Evolutionary conservation across 2,888 invertebrate species (phyloP), one percentile per base, ranked within the genome.

Genomic region (Tribolium freemani): DNA sequence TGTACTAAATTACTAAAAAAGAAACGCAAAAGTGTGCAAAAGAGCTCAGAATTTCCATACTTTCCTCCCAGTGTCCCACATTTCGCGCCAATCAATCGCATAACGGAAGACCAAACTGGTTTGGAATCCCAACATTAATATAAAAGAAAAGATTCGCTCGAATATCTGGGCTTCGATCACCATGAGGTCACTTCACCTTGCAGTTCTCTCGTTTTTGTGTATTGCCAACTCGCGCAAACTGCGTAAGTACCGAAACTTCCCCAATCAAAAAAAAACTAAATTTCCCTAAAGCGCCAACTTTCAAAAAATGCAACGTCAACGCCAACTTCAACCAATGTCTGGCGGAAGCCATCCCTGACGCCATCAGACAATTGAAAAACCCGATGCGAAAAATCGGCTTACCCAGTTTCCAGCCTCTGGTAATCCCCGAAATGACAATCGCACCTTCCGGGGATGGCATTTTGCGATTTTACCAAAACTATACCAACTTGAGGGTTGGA

Each of bases 361-460:
- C 66, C 10, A 46, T 66, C 20, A 6, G 45, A 44, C 54, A 54
- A 10, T 16, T 66, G 9, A 16, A 21, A 10, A 11, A 8, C 2
- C 66, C 66, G 30, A 46, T 66, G 11, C 20, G n/a, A 26, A n/a
- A 45, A 44, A 5, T 54, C 2, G 66, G 46, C 0, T 30, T 66
- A 1, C 66, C 66, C n/a, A 54, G 54, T 11, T 6, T 66, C n/a
- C 11, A 66, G n/a, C 66, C 66, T 0, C 11, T 66, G 26, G 31
- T 54, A 2, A 56, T 66, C n/a, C 51, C 64, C 4, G 51, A 51
- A 5, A 51, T 64, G n/a, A 31, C 38, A 1, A 53, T 64, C 0
- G 44, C 38, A 0, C 38, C n/a, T n/a, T n/a, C 64, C n/a, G 20
- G 16, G 3, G 16, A 6, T 3, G 53, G 53, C 6, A 16, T 31